phyloP scores from a whole-genome alignment of 2,888 invertebrate genomes.

The Harpalus rufipes region DNA sequence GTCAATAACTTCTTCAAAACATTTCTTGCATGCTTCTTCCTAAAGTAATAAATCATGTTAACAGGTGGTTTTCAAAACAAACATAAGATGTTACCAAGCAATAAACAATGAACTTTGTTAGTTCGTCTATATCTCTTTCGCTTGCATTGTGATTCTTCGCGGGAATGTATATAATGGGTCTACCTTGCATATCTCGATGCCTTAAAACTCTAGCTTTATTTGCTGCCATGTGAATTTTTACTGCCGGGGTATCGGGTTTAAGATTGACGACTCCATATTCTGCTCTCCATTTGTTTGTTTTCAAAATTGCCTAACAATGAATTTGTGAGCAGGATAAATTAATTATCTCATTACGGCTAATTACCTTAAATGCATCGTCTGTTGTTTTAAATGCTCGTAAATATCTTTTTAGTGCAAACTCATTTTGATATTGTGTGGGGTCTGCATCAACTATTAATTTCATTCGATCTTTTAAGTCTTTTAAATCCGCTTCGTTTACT shows the following conservation, averaged over 20 bases:
- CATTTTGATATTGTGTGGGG: conserved; percentile 87
- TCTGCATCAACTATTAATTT: conserved; percentile 86
- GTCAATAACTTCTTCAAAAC: conserved; percentile 89
- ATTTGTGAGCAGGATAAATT: conserved; percentile 22
- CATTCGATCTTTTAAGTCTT: conserved; percentile 85
- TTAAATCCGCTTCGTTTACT: conserved; percentile 82
- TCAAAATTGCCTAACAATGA: conserved; percentile 83
- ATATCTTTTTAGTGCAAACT: conserved; percentile 85
- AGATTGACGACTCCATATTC: conserved; percentile 85
- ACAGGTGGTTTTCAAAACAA: conserved; percentile 40
- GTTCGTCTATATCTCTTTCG: conserved; percentile 86
- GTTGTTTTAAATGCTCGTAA: conserved; percentile 86
- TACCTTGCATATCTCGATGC: conserved; percentile 85
- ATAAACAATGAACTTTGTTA: conserved; percentile 88
- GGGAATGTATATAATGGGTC: conserved; percentile 89
- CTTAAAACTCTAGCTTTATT: conserved; percentile 85
- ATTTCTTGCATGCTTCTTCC: conserved; percentile 88
- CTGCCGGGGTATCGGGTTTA: conserved; percentile 78
- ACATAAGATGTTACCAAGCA: conserved; percentile 80
- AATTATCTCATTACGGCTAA: conserved; percentile 72
- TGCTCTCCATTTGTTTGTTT: conserved; percentile 89
- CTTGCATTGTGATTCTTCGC: conserved; percentile 87
- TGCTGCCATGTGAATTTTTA: conserved; percentile 80
- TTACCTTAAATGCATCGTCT: conserved; percentile 87
- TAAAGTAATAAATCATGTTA: conserved; percentile 72